Base-by-base conservation (phyloP, 64 coral and sea anemone species). In the Montipora foliosa region DNA sequence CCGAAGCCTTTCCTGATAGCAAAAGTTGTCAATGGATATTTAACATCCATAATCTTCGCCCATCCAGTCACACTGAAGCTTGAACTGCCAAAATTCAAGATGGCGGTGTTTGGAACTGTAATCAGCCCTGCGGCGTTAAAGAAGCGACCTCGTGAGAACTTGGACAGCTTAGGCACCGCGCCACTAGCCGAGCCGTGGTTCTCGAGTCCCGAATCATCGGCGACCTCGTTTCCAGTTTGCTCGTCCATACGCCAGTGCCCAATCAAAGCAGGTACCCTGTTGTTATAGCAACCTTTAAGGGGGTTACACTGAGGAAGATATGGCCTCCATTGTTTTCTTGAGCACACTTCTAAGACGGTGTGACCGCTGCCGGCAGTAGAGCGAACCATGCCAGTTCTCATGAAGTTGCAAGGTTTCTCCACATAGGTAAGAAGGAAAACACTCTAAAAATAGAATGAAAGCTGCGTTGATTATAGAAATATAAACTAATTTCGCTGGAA, bases 21-120 rank as follows among this genome's bases (percentile, higher is more conserved):
- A 37, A 37, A 37, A 37, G 29, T 37, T 37, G 29, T 37, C 75
- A 67, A 20, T 9, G 92, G 92, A 44, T 94, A 94, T 8, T 8
- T 87, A 2, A 91, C 88, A 47, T 95, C 79, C 12, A 87, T 8
- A 48, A 91, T 79, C 45, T 95, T 95, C n/a, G 52, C 47, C 93
- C 93, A 37, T 37, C 29, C 29, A 37, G 29, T 37, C 29, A 37
- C 29, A 37, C 29, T 37, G 29, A 37, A 37, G 89, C 93, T 95
- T 77, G 76, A 66, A 15, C 16, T 16, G 13, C 60, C 88, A 78
- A 95, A 91, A 74, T 95, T 90, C 20, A 95, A 79, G 24, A 37
- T 45, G 29, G 93, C 71, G 47, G 19, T 53, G 49, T 95, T 76
- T 19, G 80, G 88, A 8, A 91, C 10, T 13, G 45, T 82, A 20